Conservation (phyloP, 2,888 invertebrate species). For the Myathropa florea region DNA sequence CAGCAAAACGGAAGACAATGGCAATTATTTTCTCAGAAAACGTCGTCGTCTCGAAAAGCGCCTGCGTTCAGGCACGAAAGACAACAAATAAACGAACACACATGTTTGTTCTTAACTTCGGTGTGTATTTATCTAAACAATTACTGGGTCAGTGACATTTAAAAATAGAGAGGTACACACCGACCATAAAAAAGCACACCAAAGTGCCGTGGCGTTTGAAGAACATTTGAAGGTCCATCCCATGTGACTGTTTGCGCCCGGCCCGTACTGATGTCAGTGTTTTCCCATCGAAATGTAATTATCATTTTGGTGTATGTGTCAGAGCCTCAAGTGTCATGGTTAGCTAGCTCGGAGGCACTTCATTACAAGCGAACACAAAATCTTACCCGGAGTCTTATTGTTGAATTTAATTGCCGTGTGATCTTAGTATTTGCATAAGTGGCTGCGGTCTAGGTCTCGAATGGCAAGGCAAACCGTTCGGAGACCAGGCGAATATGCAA, state of each 20-base stretch:
- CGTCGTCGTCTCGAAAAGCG: constrained; percentile 1
- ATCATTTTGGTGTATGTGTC: neutral
- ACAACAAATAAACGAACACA: neutral
- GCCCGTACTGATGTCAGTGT: constrained; percentile 4
- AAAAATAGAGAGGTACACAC: neutral
- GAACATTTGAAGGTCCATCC: constrained; percentile 34
- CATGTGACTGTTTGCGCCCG: neutral
- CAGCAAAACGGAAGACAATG: constrained; percentile 34
- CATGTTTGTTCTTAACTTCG: constrained; percentile 1
- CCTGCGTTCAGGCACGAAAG: neutral
- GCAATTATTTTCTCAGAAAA: constrained; percentile 18
- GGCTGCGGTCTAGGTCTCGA: neutral
- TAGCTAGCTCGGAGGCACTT: constrained; percentile 19
- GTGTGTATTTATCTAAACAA: constrained; percentile 32
- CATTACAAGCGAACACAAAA: constrained; percentile 29
- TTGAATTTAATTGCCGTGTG: constrained; percentile 25
- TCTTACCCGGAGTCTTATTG: constrained; percentile 23
- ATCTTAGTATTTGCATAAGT: constrained; percentile 53
- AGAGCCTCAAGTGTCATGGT: constrained; percentile 33
- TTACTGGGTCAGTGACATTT: constrained; percentile 53
- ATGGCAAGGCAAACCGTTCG: constrained; percentile 31
- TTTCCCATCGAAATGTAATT: constrained; percentile 40
- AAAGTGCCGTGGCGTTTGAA: neutral
- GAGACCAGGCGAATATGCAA: constrained; percentile 35
- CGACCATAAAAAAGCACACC: no score